These are phyloP conservation scores for Antheraea assamensis DNA, from an alignment of 2,888 invertebrate genomes.

Conservation along the genomic window DNA sequence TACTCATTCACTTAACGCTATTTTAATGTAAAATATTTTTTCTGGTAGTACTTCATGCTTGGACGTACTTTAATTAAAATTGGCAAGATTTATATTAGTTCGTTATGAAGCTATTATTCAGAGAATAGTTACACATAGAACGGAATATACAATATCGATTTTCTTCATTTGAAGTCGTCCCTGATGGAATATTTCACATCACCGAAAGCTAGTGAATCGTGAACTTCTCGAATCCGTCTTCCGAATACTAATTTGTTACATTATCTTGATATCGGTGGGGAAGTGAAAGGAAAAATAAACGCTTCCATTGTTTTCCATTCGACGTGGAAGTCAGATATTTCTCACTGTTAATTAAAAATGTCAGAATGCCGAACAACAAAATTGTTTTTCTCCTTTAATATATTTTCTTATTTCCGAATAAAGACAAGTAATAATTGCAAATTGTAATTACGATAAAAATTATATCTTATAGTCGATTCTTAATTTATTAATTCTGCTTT, in stretches of 20 bases:
- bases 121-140: not conserved
- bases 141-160: slow-evolving; percentile 26
- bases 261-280: slow-evolving; percentile 36
- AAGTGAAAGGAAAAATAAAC: slow-evolving; percentile 42
- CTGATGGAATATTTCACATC: slow-evolving; percentile 33
- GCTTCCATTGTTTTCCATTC: slow-evolving; percentile 36
- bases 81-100: not conserved
- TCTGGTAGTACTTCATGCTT: no score
- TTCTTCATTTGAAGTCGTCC: slow-evolving; percentile 28
- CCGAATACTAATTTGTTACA: slow-evolving; percentile 56
- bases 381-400: slow-evolving; percentile 33
- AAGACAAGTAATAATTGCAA: not conserved
- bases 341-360: slow-evolving; percentile 54
- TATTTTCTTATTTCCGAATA: slow-evolving; percentile 20
- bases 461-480: not conserved
- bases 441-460: not conserved
- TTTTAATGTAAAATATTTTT: no score
- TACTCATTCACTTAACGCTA: no score
- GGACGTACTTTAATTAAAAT: not conserved
- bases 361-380: slow-evolving; percentile 39
- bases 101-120: not conserved
- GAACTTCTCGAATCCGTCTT: slow-evolving; percentile 40
- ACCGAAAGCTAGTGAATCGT: slow-evolving; percentile 36
- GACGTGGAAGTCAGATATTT: slow-evolving; percentile 41
- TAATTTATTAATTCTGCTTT: no score